phyloP scores from a whole-genome alignment of 2,113 vertebrate genomes.

The Apodemus sylvaticus region DNA sequence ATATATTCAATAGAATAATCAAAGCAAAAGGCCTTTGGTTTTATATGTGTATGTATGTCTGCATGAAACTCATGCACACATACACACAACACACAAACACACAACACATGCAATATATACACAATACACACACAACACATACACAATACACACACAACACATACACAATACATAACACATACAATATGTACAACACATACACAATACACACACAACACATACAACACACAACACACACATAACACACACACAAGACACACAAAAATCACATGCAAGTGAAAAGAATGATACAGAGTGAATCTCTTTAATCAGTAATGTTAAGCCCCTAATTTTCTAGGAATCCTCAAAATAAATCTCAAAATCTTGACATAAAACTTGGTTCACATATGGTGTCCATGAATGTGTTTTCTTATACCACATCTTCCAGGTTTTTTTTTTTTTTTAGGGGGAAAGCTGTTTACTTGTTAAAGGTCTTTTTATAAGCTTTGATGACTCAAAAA shows the following conservation, averaged over 20 bases:
- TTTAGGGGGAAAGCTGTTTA: slow-evolving; percentile 76
- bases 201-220: not conserved
- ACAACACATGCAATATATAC: not conserved
- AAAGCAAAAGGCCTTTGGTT: slow-evolving; percentile 20
- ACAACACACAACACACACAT: not conserved
- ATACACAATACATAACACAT: not conserved
- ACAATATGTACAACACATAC: not conserved
- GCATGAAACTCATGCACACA: not conserved
- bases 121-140: not conserved
- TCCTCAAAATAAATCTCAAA: slow-evolving; percentile 70
- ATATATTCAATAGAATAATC: slow-evolving; percentile 55
- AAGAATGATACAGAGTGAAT: not conserved
- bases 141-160: not conserved
- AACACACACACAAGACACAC: not conserved
- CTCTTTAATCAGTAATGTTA: slow-evolving; percentile 56
- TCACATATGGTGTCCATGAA: slow-evolving; percentile 81
- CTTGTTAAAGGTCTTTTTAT: slow-evolving; percentile 83
- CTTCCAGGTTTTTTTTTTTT: slow-evolving; percentile 67
- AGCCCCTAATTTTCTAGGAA: slow-evolving; percentile 76
- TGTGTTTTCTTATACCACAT: slow-evolving; percentile 81
- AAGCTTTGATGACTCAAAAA: slow-evolving; percentile 80
- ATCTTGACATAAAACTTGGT: slow-evolving; percentile 72
- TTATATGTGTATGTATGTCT: not conserved
- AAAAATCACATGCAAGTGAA: not conserved
- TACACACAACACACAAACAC: not conserved